phyloP scores from a whole-genome alignment of 1,140 invertebrate genomes.

The Venturia canescens region DNA sequence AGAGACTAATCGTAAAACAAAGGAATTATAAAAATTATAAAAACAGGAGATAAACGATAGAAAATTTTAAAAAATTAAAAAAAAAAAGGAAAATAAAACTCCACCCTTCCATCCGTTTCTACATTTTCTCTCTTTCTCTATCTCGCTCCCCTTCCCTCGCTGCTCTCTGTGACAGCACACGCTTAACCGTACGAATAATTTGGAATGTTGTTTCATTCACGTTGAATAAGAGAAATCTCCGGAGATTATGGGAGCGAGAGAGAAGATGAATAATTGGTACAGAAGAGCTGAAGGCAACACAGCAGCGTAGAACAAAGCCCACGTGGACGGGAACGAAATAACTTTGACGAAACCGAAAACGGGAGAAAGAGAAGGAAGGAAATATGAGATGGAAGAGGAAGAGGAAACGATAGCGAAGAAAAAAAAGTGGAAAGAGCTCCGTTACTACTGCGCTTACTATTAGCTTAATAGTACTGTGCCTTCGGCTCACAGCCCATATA shows the following conservation, averaged over 20 bases:
- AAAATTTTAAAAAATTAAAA: too few relatives aligned
- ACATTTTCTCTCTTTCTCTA: too few relatives aligned
- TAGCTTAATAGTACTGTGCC: neutral
- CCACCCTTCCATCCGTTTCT: too few relatives aligned
- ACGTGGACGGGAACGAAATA: conserved; percentile 47
- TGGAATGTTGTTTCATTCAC: conserved; percentile 26
- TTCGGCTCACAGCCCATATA: conserved; percentile 22
- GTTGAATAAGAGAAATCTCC: conserved; percentile 36
- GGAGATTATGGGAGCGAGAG: neutral
- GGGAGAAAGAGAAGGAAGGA: conserved; percentile 25
- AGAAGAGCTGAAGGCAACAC: conserved; percentile 27
- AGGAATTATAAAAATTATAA: too few relatives aligned
- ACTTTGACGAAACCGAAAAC: conserved; percentile 26
- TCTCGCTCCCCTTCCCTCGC: too few relatives aligned
- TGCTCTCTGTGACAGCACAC: neutral
- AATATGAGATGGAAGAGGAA: conserved; percentile 14
- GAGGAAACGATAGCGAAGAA: conserved; percentile 24
- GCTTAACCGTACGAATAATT: conserved; percentile 31
- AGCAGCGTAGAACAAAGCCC: conserved; percentile 51
- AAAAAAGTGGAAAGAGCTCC: neutral
- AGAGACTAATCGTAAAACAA: too few relatives aligned
- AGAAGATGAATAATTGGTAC: conserved; percentile 23
- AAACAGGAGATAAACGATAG: too few relatives aligned
- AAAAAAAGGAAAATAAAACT: too few relatives aligned
- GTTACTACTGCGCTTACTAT: neutral